Conservation (phyloP, 2,888 invertebrate species). For the Callimorpha dominula region DNA sequence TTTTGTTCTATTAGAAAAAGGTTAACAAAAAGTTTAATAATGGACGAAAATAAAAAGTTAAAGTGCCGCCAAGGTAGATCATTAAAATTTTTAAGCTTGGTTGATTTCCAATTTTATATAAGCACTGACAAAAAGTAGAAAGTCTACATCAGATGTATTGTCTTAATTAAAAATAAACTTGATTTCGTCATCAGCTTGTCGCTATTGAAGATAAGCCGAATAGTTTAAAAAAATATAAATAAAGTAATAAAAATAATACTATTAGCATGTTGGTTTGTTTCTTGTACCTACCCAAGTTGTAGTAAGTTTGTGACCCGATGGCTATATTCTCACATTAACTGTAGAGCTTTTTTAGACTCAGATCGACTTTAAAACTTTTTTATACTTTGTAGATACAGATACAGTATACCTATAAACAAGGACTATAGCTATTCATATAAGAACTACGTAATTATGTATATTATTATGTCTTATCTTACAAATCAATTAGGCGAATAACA, state of each 20-base stretch:
- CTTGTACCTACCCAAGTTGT: not conserved
- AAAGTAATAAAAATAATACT: not conserved
- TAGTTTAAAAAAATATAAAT: not conserved
- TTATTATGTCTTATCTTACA: slow-evolving; percentile 18
- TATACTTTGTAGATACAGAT: not conserved
- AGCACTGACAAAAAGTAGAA: too few relatives aligned
- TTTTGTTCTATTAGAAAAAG: too few relatives aligned
- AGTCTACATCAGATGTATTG: too few relatives aligned
- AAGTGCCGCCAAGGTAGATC: too few relatives aligned
- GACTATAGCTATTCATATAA: not conserved
- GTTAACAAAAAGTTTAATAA: too few relatives aligned
- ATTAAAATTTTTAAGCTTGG: too few relatives aligned
- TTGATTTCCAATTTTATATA: too few relatives aligned
- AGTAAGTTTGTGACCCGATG: not conserved
- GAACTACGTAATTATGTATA: not conserved
- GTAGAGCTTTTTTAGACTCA: not conserved
- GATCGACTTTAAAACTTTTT: not conserved
- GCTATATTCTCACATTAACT: not conserved
- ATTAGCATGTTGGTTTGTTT: too few relatives aligned
- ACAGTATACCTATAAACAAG: not conserved
- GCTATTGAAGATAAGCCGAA: not conserved
- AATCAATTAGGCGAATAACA: slow-evolving; percentile 28
- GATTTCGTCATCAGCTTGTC: not conserved
- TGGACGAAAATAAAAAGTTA: too few relatives aligned
- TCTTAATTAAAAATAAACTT: not conserved